Evolutionary conservation across 2,797 vertebrate species (phyloP).

Genomic region (Brachyalestes nurse): DNA sequence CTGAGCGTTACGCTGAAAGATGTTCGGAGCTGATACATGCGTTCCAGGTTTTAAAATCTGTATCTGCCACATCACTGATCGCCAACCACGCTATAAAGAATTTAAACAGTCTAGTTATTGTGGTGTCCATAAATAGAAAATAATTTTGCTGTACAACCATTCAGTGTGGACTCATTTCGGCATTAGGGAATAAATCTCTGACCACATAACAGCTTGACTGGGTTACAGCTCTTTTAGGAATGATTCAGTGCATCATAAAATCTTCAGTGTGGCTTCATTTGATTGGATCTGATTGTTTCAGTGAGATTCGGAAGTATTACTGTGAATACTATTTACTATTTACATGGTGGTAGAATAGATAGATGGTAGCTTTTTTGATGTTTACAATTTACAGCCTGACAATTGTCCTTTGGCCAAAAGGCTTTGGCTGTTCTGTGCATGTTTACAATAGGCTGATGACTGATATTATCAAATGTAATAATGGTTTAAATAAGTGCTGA

Average conservation of each 20-base stretch:
- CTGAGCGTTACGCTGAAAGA: background rate
- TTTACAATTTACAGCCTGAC: too few relatives aligned
- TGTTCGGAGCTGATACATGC: background rate
- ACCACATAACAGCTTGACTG: background rate
- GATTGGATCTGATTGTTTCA: too few relatives aligned
- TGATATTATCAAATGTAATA: too few relatives aligned
- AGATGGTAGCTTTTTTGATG: too few relatives aligned
- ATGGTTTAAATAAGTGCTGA: too few relatives aligned
- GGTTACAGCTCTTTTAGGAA: background rate
- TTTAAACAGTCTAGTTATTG: background rate
- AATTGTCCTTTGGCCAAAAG: too few relatives aligned
- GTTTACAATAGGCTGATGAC: too few relatives aligned
- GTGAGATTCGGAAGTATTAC: too few relatives aligned
- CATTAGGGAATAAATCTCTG: background rate
- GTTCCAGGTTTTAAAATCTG: background rate
- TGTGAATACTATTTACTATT: too few relatives aligned
- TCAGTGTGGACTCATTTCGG: background rate
- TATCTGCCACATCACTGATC: background rate
- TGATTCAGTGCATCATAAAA: background rate
- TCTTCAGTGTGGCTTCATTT: too few relatives aligned
- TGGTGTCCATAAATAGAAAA: background rate
- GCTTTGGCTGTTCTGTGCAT: too few relatives aligned
- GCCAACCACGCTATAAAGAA: background rate
- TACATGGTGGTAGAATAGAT: too few relatives aligned
- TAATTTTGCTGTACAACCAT: background rate